A percentile compares a stretch with the other conserved stretches of the same genome.
These are phyloP conservation scores for Pituophis catenifer DNA, from an alignment of 2,113 vertebrate genomes.

Conservation along the genomic window DNA sequence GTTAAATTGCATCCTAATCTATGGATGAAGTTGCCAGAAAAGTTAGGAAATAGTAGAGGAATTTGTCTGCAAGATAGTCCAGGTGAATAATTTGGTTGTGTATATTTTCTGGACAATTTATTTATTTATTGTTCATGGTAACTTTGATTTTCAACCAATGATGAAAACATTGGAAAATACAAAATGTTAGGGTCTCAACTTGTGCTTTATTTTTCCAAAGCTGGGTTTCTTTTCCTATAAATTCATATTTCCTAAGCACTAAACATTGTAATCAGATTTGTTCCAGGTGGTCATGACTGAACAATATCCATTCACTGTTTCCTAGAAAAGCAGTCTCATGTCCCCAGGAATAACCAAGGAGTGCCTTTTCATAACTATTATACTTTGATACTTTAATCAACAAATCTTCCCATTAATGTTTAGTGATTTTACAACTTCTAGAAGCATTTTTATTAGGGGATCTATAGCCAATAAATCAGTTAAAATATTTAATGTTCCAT, in stretches of 20 bases:
- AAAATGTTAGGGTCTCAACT: neutral
- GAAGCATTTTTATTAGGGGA: conserved; percentile 62
- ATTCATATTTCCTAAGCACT: neutral
- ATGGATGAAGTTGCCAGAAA: neutral
- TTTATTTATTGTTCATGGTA: neutral
- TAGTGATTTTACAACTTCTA: conserved; percentile 61
- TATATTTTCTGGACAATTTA: neutral
- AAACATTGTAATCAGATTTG: neutral
- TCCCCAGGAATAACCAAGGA: conserved; percentile 45
- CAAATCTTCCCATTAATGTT: conserved; percentile 60
- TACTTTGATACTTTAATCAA: conserved; percentile 57
- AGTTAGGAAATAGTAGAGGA: neutral
- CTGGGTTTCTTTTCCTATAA: neutral
- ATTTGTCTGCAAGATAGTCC: neutral
- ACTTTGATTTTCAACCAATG: neutral
- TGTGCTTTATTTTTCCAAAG: neutral
- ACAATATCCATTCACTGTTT: conserved; percentile 21
- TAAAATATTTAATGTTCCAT: conserved; percentile 53
- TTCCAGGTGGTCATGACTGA: neutral
- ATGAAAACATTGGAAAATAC: neutral
- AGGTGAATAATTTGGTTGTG: neutral
- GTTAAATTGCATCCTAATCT: neutral
- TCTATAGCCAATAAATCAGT: conserved; percentile 61
- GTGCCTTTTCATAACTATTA: conserved; percentile 46
- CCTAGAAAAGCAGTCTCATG: conserved; percentile 11